phyloP scores from a whole-genome alignment of 2,797 vertebrate species.

The Malurus splendens region DNA sequence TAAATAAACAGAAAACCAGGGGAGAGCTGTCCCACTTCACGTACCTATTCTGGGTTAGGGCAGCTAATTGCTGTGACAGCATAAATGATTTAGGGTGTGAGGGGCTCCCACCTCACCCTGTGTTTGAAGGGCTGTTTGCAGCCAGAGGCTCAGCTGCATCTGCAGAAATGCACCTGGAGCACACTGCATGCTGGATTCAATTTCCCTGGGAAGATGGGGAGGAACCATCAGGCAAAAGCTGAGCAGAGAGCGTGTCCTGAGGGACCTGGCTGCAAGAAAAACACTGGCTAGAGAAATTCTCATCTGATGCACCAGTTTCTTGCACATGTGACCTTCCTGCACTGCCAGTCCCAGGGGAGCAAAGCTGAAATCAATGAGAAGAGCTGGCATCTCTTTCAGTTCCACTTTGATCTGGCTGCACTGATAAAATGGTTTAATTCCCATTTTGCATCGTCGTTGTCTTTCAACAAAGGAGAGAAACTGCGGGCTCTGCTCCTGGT shows the following conservation, averaged over 20 bases:
- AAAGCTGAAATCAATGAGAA: slow-evolving; percentile 41
- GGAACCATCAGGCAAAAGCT: slow-evolving; percentile 11
- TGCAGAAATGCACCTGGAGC: not conserved
- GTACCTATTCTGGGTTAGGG: not conserved
- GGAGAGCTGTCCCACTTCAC: not conserved
- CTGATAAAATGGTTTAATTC: slow-evolving; percentile 16
- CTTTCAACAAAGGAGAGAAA: not conserved
- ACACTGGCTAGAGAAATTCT: slow-evolving; percentile 36
- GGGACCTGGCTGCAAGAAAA: slow-evolving; percentile 34
- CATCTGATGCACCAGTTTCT: not conserved
- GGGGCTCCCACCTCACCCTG: not conserved
- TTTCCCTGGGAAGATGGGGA: slow-evolving; percentile 29
- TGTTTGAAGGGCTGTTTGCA: not conserved
- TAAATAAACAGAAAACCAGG: not conserved
- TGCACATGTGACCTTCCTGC: slow-evolving; percentile 30
- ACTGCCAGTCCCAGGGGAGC: slow-evolving; percentile 3
- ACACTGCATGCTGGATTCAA: not conserved
- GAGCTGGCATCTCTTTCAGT: slow-evolving; percentile 36
- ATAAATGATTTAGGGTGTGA: not conserved
- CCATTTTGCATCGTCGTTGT: not conserved
- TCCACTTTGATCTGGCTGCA: slow-evolving; percentile 2
- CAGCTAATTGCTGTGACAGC: not conserved
- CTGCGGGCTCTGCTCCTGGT: not conserved
- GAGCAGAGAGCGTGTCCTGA: not conserved
- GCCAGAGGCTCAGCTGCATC: not conserved